Evolutionary conservation across 2,797 vertebrate genomes (phyloP), one percentile per base, ranked within the genome.

Genomic region (Typhlichthys subterraneus): DNA sequence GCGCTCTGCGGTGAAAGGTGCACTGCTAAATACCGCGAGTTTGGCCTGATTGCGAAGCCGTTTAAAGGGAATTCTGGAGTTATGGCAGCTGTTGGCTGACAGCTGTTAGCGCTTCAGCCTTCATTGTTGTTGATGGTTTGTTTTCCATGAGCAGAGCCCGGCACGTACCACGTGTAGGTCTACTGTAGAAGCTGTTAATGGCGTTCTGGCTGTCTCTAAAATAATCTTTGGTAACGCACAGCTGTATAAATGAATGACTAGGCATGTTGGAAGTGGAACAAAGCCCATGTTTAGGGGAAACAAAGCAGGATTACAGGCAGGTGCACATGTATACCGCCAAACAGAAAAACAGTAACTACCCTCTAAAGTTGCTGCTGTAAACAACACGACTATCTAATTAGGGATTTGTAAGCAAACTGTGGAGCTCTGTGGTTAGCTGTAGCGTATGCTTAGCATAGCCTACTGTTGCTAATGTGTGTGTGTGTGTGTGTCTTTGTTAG

Each of bases 81-180:
- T 67, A 31, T 57, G 19, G 59, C 48, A 58, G 53, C 45, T 60
- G 33, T 38, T 9, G 49, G 53, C 31, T 67, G 45, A 57, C 56
- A 61, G 63, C 42, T 67, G 53, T 70, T 53, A 45, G 54, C 15
- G 54, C 51, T 59, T 59, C 5, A 42, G 55, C 51, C 59, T 54
- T 53, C 57, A 47, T 76, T 50, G 65, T 57, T 62, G 38, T 62
- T 65, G 65, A 57, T 69, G 61, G 65, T 65, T 68, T 64, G 65
- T 57, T 68, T 56, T 60, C 63, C 54, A 65, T 58, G 54, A 8
- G 19, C 14, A 8, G 57, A 53, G 31, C 15, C 53, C 47, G 23
- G 53, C 23, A n/a, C 53, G 48, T 63, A 51, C 70, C 61, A 74
- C 65, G 71, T 71, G 59, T 72, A 23, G 23, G 23, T 23, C 23